Evolutionary conservation across 2,888 invertebrate species (phyloP).

Genomic region (Dysmachus trigonus): DNA sequence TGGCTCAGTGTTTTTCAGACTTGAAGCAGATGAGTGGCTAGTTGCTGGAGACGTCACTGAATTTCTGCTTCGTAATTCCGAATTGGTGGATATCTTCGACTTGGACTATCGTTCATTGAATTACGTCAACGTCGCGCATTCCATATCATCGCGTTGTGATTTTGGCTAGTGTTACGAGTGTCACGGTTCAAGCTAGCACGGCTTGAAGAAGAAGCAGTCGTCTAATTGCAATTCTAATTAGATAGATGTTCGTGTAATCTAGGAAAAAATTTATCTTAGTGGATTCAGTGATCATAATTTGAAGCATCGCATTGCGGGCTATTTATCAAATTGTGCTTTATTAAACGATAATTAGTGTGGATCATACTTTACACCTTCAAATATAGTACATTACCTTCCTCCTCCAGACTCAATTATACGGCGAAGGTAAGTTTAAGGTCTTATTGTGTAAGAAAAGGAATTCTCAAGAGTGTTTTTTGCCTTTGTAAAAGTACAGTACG

Average conservation of each 20-base stretch:
- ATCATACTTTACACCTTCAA: neutral
- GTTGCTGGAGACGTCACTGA: neutral
- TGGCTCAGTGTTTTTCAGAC: neutral
- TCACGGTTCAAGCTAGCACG: neutral
- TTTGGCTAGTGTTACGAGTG: constrained; percentile 1
- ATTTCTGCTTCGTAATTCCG: constrained; percentile 17
- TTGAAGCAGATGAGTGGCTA: neutral
- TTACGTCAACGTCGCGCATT: constrained; percentile 19
- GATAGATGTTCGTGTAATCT: neutral
- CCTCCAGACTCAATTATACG: neutral
- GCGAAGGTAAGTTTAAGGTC: neutral
- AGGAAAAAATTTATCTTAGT: neutral
- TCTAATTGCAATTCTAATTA: neutral
- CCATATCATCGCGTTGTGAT: neutral
- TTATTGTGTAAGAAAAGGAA: neutral
- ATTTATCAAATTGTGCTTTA: neutral
- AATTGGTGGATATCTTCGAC: constrained; percentile 5
- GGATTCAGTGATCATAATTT: neutral
- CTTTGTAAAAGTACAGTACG: neutral
- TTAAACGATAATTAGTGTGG: neutral
- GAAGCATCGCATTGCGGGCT: neutral
- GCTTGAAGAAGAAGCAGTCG: neutral
- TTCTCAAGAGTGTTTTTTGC: neutral
- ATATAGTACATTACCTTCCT: too few relatives aligned
- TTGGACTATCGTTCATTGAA: neutral